Base-by-base conservation (phyloP, 2,888 invertebrate species). In the Drosophila prostipennis region DNA sequence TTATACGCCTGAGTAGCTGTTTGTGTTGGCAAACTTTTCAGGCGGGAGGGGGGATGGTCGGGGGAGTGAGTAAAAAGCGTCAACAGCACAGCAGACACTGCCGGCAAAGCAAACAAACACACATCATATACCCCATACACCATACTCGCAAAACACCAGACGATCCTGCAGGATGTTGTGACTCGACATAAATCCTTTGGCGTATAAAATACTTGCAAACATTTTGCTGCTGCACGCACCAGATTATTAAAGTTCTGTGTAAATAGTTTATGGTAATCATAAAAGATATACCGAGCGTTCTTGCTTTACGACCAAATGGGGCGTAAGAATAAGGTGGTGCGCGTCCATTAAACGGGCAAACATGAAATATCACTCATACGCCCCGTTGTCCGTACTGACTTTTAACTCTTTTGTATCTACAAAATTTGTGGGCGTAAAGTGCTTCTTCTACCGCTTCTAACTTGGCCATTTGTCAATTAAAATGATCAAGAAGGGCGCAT, bases 351-450 rank as follows among this genome's bases (percentile, higher is more conserved):
- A 72, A 56, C 3, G 60, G 34, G 40, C 34, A 46, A 67, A 84
- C 88, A 88, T 63, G 88, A 74, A 79, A 88, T 79, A 88, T 88
- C 81, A 84, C 88, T 88, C 80, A 84, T 88, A 79, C 86, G 80
- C 70, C 74, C 54, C 8, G 58, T 45, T 54, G 49, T 26, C 48
- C 37, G 53, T 53, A 19, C 48, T 59, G 51, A 59, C 49, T 56
- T 51, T 64, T 8, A 74, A 59, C 67, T 45, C 72, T 37, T 55
- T 55, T 39, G 13, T n/a, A 19, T 37, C 48, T 8, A 46, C 45
- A 39, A 67, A 37, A 53, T 43, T 19, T 54, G 19, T 19, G 40
- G 23, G 36, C 19, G 32, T n/a, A 43, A 46, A 46, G 69, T 68
- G 68, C 60, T 34, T 51, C 61, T 34, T 14, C 39, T 37, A 34